Conservation (phyloP, 2,888 invertebrate species). For the Pseudococcus viburni region DNA sequence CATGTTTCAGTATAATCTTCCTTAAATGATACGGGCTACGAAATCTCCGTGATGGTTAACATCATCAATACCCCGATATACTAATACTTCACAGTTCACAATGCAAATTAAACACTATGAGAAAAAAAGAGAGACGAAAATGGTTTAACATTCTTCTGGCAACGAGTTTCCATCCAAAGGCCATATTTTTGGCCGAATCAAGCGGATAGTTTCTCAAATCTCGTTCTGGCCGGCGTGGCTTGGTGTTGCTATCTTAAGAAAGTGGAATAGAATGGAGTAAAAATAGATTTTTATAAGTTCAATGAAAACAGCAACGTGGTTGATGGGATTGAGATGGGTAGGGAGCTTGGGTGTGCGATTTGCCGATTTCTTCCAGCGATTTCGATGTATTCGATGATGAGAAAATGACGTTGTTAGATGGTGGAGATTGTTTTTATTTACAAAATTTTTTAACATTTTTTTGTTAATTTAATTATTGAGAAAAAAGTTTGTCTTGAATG, state of each 20-base stretch:
- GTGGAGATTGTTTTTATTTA: no score
- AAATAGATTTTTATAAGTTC: conserved; percentile 4
- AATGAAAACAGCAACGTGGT: not conserved
- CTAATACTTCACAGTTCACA: not conserved
- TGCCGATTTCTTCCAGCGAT: not conserved
- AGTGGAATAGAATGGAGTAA: conserved; percentile 5
- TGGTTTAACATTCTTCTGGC: not conserved
- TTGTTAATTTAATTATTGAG: no score
- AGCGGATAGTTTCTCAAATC: not conserved
- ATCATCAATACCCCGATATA: conserved; percentile 21
- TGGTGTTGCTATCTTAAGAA: not conserved
- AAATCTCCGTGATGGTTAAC: conserved; percentile 44
- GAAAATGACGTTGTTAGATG: not conserved
- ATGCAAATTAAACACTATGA: not conserved
- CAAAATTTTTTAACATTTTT: no score
- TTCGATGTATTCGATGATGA: not conserved
- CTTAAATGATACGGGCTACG: conserved; percentile 38
- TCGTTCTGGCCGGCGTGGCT: not conserved
- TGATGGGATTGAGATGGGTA: not conserved
- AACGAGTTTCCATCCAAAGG: not conserved
- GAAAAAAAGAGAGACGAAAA: not conserved
- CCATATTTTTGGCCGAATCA: not conserved
- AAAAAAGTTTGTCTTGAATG: no score
- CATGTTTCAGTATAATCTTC: conserved; percentile 14
- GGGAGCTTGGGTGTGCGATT: not conserved